These are phyloP conservation scores for Neopipo cinnamomea DNA, from an alignment of 2,113 vertebrate species.

Conservation along the genomic window DNA sequence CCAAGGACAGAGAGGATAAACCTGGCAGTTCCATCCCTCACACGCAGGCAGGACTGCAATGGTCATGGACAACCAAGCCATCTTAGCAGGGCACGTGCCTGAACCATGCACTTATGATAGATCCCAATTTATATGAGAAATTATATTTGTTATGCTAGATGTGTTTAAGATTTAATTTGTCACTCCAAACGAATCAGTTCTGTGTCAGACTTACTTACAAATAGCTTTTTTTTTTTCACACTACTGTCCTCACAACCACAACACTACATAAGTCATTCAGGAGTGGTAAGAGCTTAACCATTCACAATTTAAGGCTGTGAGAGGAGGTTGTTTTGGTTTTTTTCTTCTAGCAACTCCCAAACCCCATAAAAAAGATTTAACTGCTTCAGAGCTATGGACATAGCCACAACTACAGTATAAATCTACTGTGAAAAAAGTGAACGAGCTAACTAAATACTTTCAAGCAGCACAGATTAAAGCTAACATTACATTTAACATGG, in stretches of 20 bases:
- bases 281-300: neutral
- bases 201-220: neutral
- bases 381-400: neutral
- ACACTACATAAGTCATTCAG: neutral
- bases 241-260: neutral
- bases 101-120: fast-evolving
- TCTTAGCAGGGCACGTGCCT: neutral
- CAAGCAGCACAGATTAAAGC: neutral
- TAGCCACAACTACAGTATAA: neutral
- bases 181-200: neutral
- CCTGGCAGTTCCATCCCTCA: neutral
- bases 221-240: neutral
- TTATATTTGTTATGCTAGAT: neutral
- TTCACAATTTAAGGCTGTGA: neutral
- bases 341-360: neutral
- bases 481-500: neutral
- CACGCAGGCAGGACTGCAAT: neutral
- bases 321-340: neutral
- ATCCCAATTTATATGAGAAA: neutral
- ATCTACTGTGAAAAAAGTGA: neutral
- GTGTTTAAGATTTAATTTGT: neutral
- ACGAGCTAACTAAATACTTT: neutral
- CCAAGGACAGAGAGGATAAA: neutral
- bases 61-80: neutral
- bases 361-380: neutral